These are phyloP conservation scores for Diadegma fenestrale DNA, from an alignment of 2,888 invertebrate genomes.

Conservation along the genomic window DNA sequence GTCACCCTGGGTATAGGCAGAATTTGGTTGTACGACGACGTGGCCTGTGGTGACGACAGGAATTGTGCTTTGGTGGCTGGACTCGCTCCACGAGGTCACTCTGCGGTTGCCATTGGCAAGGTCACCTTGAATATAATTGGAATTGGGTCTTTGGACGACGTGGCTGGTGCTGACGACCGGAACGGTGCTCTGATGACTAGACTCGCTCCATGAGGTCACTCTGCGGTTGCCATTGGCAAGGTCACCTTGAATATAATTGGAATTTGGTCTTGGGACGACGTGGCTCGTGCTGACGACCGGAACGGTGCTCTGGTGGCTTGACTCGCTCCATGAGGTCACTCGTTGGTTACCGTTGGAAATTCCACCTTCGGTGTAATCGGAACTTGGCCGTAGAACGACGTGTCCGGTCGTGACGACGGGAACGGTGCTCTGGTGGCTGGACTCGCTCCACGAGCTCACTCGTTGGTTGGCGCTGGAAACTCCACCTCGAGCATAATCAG, in stretches of 20 bases:
- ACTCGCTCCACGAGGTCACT: neutral
- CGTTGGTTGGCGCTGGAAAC: slow-evolving; percentile 23
- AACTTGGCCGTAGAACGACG: neutral
- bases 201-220: slow-evolving; percentile 22
- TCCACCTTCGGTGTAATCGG: slow-evolving; percentile 25
- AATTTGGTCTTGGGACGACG: neutral
- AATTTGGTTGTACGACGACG: neutral
- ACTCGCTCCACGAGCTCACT: slow-evolving; percentile 20
- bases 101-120: slow-evolving; percentile 18
- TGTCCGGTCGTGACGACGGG: slow-evolving; percentile 5
- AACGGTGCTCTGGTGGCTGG: neutral
- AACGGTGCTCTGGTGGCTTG: slow-evolving; percentile 7
- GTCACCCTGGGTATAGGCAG: slow-evolving; percentile 23
- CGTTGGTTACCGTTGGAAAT: slow-evolving; percentile 17
- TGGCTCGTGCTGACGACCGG: slow-evolving; percentile 2
- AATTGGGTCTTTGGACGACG: neutral
- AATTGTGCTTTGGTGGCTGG: neutral
- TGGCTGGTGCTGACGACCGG: slow-evolving; percentile 2
- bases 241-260: slow-evolving; percentile 21
- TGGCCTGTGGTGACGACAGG: slow-evolving; percentile 34
- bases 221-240: slow-evolving; percentile 16
- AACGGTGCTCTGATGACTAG: slow-evolving; percentile 1
- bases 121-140: slow-evolving; percentile 23
- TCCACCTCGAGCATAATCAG: slow-evolving; percentile 25
- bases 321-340: slow-evolving; percentile 22